phyloP scores from a whole-genome alignment of 2,888 invertebrate species.

The Chrysotoxum bicinctum region DNA sequence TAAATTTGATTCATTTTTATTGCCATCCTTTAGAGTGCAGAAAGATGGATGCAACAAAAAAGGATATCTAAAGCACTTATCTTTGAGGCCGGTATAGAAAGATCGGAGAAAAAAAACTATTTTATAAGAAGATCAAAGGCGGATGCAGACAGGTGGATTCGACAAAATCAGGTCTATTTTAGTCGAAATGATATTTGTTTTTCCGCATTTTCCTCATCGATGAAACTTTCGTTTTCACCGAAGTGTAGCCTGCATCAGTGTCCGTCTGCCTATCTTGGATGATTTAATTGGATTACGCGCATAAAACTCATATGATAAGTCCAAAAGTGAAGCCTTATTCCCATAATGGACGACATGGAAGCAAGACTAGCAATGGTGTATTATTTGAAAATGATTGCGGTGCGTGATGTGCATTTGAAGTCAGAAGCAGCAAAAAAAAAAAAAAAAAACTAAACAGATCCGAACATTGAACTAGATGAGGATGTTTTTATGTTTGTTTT shows the following conservation, averaged over 20 bases:
- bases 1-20: conserved; percentile 74
- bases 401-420: conserved; percentile 48
- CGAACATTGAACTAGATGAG: conserved; percentile 74
- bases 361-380: conserved; percentile 6
- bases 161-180: conserved; percentile 7
- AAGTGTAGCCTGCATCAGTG: neutral
- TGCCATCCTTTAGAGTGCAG: conserved; percentile 29
- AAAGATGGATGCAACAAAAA: conserved; percentile 12
- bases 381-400: conserved; percentile 55
- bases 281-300: conserved; percentile 69
- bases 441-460: neutral
- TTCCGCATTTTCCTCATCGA: conserved; percentile 43
- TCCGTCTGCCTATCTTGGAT: conserved; percentile 20
- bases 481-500: conserved; percentile 9
- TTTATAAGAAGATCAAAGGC: conserved; percentile 60
- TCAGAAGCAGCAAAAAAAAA: neutral
- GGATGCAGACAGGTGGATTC: conserved; percentile 63
- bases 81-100: neutral
- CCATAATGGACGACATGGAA: conserved; percentile 52
- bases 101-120: neutral
- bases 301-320: conserved; percentile 30
- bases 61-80: conserved; percentile 43
- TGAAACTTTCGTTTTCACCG: conserved; percentile 58
- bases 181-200: conserved; percentile 23
- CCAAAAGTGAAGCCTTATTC: conserved; percentile 8